Percentiles rank a stretch among this genome's conserved stretches.
phyloP scores from a whole-genome alignment of 2,888 invertebrate genomes.

The Chesias legatella region DNA sequence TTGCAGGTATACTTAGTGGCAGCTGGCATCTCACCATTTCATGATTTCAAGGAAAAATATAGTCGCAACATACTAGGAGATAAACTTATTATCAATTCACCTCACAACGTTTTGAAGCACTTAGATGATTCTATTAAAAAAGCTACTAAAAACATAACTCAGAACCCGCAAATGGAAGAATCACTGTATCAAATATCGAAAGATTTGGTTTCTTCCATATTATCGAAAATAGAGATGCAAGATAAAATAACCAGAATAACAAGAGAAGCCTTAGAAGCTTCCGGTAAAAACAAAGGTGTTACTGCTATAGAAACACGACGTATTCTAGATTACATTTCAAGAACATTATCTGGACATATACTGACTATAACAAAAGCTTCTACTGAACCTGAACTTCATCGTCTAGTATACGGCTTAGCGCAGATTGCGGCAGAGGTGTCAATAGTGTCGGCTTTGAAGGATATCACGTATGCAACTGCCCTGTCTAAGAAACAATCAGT shows the following conservation, averaged over 20 bases:
- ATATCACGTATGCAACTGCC: conserved; percentile 64
- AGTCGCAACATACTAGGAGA: conserved; percentile 42
- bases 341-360: conserved; percentile 68
- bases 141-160: conserved; percentile 65
- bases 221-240: conserved; percentile 68
- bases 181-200: conserved; percentile 68
- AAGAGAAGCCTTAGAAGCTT: conserved; percentile 66
- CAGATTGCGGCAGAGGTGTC: conserved; percentile 74
- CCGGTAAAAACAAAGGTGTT: conserved; percentile 68
- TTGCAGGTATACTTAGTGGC: conserved; percentile 42
- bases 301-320: conserved; percentile 72
- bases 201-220: conserved; percentile 66
- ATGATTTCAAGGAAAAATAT: conserved; percentile 57
- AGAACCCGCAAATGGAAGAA: conserved; percentile 67
- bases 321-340: conserved; percentile 71
- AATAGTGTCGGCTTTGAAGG: conserved; percentile 69
- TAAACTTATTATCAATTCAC: conserved; percentile 47
- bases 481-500: conserved; percentile 70
- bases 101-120: conserved; percentile 60
- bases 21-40: conserved; percentile 67
- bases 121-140: conserved; percentile 59
- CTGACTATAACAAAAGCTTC: conserved; percentile 63
- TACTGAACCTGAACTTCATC: conserved; percentile 72
- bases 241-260: conserved; percentile 74
- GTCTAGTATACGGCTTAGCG: conserved; percentile 69